Conservation (phyloP, 2,888 invertebrate genomes). For the Lathronympha strigana region DNA sequence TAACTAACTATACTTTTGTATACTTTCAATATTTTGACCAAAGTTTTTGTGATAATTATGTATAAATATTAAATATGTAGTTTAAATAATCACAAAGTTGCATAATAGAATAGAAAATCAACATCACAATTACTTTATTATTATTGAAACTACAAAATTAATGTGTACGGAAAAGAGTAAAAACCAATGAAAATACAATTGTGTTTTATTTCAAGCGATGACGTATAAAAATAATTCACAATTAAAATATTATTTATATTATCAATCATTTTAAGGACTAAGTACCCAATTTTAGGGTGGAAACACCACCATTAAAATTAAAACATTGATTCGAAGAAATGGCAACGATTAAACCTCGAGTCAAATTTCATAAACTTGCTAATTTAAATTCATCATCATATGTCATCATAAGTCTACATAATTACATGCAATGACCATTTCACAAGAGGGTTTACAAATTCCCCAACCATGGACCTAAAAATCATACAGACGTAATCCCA, state of each 20-base stretch:
- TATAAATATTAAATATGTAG: constrained; percentile 1
- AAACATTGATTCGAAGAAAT: constrained; percentile 1
- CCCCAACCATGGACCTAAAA: too few species aligned
- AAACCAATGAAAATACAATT: constrained; percentile 23
- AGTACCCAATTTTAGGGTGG: background rate
- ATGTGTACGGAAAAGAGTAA: constrained; percentile 26
- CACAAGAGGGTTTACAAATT: too few species aligned
- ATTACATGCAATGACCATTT: too few species aligned
- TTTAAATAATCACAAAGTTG: constrained; percentile 5
- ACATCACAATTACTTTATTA: constrained; percentile 19
- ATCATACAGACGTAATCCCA: too few species aligned
- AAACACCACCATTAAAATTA: background rate
- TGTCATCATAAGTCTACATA: too few species aligned
- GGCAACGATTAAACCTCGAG: too few species aligned
- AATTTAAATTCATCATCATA: too few species aligned
- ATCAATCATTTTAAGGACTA: background rate
- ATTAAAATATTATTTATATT: background rate
- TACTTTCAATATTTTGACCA: constrained; percentile 21
- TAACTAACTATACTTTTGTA: constrained; percentile 21
- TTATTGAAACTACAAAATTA: constrained; percentile 12
- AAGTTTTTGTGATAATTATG: constrained; percentile 32
- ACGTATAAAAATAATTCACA: constrained; percentile 23
- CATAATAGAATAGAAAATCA: background rate
- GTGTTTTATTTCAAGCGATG: constrained; percentile 31
- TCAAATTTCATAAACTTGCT: too few species aligned